Evolutionary conservation across 2,113 vertebrate species (phyloP).

Genomic region (Ameiurus melas): DNA sequence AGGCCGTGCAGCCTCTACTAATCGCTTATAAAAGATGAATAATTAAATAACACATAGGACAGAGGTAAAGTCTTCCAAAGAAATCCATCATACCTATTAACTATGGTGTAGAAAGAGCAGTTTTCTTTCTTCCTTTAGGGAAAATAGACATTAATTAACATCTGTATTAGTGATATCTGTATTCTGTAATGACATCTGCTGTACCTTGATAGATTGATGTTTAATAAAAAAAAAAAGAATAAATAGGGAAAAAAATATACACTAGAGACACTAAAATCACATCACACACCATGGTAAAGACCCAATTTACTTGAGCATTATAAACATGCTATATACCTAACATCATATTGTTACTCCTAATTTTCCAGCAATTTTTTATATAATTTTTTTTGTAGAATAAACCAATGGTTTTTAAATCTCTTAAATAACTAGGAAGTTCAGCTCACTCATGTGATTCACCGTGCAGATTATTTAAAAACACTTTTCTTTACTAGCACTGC

Average conservation of each 20-base stretch:
- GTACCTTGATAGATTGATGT: not conserved
- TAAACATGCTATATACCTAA: not conserved
- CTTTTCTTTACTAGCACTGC: not conserved
- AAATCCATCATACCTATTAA: not conserved
- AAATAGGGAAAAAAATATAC: not conserved
- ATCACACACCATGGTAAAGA: not conserved
- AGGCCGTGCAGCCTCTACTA: not conserved
- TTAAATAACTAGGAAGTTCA: not conserved
- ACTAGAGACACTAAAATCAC: not conserved
- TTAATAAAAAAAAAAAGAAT: not conserved
- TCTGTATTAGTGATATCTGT: not conserved
- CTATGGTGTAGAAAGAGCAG: not conserved
- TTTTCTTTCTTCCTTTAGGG: not conserved
- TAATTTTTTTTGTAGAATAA: not conserved
- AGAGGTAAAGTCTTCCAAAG: not conserved
- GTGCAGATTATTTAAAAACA: too few species aligned
- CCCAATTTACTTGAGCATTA: not conserved
- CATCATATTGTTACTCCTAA: not conserved
- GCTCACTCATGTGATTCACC: not conserved
- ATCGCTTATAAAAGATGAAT: not conserved
- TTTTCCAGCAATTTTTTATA: not conserved
- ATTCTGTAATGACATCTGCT: not conserved
- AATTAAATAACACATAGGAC: conserved; percentile 1
- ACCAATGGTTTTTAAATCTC: not conserved
- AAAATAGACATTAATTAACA: not conserved